Evolutionary conservation across 2,888 invertebrate species (phyloP), one percentile per base, ranked within the genome.

Genomic region (Sussaba pulchella): DNA sequence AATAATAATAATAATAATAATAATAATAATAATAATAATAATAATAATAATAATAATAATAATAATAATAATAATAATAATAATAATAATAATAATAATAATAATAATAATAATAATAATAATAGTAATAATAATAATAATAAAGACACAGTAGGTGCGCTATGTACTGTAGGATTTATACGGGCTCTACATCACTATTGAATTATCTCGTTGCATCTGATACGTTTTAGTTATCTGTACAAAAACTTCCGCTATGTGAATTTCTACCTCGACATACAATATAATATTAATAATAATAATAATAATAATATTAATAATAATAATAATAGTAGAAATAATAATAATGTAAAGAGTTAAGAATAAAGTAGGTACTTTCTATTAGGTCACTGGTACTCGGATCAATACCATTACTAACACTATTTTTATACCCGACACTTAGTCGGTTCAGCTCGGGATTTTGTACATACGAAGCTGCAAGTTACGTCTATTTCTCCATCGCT

Each of bases 341-440:
- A 82, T 79, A 74, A 78, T 83, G 84, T 86, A 85, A 88, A 89
- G 87, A 86, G 83, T 86, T 86, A 85, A 86, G 87, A 86, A 86
- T 87, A 85, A 86, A 75, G 78, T 87, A 86, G 86, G 84, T 88
- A 83, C 79, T 85, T 84, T 82, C 82, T 85, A 85, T 88, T 88
- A 88, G 88, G 86, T 88, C 87, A 87, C 84, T 86, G 87, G 86
- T 89, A 89, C 82, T 82, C 84, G 83, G 83, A 84, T 85, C 80
- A 82, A 84, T 84, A 84, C 85, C 85, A 86, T 78, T 78, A 85
- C 80, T 69, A 82, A 69, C 72, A 39, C 72, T 80, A 72, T 67
- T 64, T 59, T n/a, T 52, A 41, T 54, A 50, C 47, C 70, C 52
- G 54, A 39, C 70, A 31, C 43, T 64, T 47, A 43, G 47, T 66